phyloP scores from a whole-genome alignment of 35 echinoderm and acorn worm genomes.

The Eucidaris tribuloides region DNA sequence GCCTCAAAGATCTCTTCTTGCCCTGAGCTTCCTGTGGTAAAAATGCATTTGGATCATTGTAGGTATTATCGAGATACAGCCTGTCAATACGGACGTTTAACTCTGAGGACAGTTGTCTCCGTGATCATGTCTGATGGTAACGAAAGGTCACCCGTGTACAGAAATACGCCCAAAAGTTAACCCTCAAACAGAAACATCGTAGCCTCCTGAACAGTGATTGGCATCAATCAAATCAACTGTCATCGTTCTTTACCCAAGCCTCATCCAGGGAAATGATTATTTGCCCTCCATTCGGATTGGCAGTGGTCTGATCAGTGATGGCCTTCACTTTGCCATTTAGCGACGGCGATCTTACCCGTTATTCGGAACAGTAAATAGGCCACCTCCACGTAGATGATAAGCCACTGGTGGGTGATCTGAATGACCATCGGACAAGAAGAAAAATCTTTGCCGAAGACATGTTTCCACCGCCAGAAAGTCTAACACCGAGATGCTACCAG shows the following conservation, averaged over 20 bases:
- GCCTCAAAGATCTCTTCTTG: constrained; percentile 35
- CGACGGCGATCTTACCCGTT: constrained; percentile 33
- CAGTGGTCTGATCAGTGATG: constrained; percentile 35
- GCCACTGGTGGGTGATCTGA: constrained; percentile 87
- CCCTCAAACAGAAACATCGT: constrained; percentile 98
- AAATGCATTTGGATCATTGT: constrained; percentile 49
- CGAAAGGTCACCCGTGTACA: constrained; percentile 87
- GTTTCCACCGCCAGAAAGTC: constrained; percentile 64
- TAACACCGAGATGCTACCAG: constrained; percentile 72
- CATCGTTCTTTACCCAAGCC: constrained; percentile 58
- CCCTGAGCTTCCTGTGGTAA: constrained; percentile 36
- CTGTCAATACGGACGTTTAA: constrained; percentile 36
- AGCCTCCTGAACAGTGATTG: constrained; percentile 88
- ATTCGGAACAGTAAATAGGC: constrained; percentile 84
- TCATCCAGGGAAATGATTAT: constrained; percentile 53
- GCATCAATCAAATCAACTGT: constrained; percentile 87
- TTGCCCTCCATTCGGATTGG: constrained; percentile 35
- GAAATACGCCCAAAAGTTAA: constrained; percentile 83
- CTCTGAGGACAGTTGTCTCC: constrained; percentile 8
- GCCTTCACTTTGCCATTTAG: constrained; percentile 41
- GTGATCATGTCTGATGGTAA: constrained; percentile 57
- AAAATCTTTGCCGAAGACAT: constrained; percentile 34
- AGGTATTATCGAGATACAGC: constrained; percentile 92
- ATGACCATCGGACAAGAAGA: constrained; percentile 92
- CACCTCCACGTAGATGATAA: constrained; percentile 81